These are phyloP conservation scores for Pavo muticus DNA, from an alignment of 2,113 vertebrate species.

Conservation along the genomic window DNA sequence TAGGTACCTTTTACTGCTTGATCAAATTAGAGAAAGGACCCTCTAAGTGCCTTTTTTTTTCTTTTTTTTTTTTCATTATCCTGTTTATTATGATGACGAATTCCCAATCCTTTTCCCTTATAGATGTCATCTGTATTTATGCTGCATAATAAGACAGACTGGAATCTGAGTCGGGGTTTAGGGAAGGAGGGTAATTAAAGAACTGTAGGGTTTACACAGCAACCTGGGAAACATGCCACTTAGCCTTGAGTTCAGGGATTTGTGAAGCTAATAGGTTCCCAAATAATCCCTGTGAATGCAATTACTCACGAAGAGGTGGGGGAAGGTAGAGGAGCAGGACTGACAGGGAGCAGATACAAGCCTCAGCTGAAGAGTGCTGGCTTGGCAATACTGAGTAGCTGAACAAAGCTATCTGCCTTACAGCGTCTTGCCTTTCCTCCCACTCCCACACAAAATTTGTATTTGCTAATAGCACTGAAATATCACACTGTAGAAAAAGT, in stretches of 20 bases:
- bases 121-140: not conserved
- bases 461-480: constrained; percentile 15
- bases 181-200: not conserved
- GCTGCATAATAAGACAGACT: not conserved
- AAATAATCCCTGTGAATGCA: not conserved
- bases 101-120: not conserved
- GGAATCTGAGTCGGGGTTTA: not conserved
- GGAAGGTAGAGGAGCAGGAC: not conserved
- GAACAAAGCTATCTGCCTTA: constrained; percentile 51
- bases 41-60: not conserved
- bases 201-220: not conserved
- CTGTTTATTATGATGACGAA: not conserved
- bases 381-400: constrained; percentile 19
- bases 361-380: constrained; percentile 23
- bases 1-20: not conserved
- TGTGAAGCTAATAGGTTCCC: not conserved
- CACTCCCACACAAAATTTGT: constrained; percentile 41
- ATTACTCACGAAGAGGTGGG: not conserved
- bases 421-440: constrained; percentile 31
- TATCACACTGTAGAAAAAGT: constrained; percentile 11
- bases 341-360: not conserved
- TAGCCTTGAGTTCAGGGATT: not conserved
- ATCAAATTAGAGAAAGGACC: not conserved
- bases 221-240: not conserved
- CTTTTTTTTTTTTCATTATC: no score